Base-by-base conservation (phyloP, 2,797 vertebrate genomes). In the Argyrosomus regius region DNA sequence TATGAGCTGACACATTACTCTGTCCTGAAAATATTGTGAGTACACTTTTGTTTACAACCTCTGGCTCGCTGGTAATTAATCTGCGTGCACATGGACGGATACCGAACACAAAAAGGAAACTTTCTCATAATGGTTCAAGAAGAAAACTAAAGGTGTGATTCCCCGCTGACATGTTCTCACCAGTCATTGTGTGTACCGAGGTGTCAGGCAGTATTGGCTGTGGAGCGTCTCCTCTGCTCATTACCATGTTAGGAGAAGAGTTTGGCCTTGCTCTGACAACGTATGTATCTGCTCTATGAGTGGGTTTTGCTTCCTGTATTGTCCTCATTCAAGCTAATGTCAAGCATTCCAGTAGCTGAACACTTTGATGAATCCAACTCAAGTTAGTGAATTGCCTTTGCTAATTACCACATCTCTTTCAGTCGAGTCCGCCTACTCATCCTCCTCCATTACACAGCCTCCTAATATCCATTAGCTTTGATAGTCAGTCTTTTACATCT, bases 381-480 rank as follows among this genome's bases (percentile, higher is more conserved):
- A 71, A 73, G 77, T 75, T 26, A 39, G 78, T 76, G 76, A 87
- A 84, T 81, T 81, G 66, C 46, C 59, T 62, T 39, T 18, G 46
- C 64, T 88, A 85, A 92, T 90, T 82, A 66, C 60, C 65, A 31
- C 54, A 46, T 80, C 56, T 66, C 71, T 80, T 82, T 52, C 69
- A 71, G 58, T 63, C 5, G 46, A 85, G 73, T 78, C 69, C 24
- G 0, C 70, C 87, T 72, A 89, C 85, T 75, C 63, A 50, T 48
- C 45, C 56, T 65, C 78, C 71, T 46, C 75, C 58, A 72, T 87
- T 81, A 75, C 75, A 52, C 39, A 50, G 54, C 73, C 56, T 75
- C 78, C 78, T 58, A 64, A 79, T 78, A 62, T 72, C 76, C 80
- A 89, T 91, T 91, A 86, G 79, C 61, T 72, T 76, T 85, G 81